These are phyloP conservation scores for Rhynchonycteris naso DNA, from an alignment of 2,797 vertebrate species.

Conservation along the genomic window DNA sequence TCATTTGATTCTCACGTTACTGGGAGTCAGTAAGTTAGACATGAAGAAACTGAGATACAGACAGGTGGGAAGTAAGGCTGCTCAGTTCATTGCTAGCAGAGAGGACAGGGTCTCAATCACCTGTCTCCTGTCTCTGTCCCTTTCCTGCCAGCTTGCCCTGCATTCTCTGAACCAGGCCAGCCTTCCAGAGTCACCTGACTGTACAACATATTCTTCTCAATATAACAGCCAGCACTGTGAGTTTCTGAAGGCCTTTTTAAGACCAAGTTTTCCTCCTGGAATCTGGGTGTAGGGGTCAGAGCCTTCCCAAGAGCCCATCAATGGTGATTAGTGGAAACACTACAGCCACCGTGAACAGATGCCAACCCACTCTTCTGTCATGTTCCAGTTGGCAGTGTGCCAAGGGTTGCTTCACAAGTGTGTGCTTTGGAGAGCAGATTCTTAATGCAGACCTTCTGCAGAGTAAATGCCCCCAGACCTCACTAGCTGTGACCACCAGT, in stretches of 20 bases:
- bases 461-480: background rate
- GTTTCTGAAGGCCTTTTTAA: background rate
- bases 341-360: background rate
- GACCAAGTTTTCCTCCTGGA: background rate
- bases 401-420: background rate
- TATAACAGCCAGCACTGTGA: background rate
- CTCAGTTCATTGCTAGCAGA: background rate
- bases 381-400: conserved; percentile 56
- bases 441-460: background rate
- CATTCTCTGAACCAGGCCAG: background rate
- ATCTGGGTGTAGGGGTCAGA: background rate
- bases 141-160: background rate
- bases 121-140: background rate
- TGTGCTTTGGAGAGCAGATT: conserved; percentile 10
- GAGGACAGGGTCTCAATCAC: background rate
- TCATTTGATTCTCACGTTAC: background rate
- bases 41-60: background rate
- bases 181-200: background rate
- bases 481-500: background rate
- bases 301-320: background rate
- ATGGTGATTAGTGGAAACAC: background rate
- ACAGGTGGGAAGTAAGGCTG: background rate
- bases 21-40: background rate
- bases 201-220: background rate
- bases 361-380: background rate